Evolutionary conservation across 1,140 invertebrate genomes (phyloP).

Genomic region (Samia ricini): DNA sequence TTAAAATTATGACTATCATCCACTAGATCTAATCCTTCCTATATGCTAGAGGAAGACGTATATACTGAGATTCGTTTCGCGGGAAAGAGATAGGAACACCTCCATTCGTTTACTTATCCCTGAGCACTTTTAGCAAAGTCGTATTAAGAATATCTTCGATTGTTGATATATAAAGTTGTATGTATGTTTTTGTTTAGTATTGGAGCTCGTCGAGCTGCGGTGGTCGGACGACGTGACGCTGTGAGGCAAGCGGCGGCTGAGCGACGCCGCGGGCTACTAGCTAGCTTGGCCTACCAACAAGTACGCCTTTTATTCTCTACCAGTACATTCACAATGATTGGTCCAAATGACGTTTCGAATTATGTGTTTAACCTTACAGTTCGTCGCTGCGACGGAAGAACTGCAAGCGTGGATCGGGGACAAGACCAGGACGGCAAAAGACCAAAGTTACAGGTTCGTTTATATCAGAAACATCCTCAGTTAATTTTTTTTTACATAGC

Average conservation of each 20-base stretch:
- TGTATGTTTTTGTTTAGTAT: constrained; percentile 78
- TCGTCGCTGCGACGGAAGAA: constrained; percentile 93
- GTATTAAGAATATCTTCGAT: too few relatives aligned
- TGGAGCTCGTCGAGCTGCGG: constrained; percentile 85
- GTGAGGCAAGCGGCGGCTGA: constrained; percentile 87
- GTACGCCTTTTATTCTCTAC: constrained; percentile 30
- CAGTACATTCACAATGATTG: too few relatives aligned
- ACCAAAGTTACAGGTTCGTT: constrained; percentile 88
- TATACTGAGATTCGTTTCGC: too few relatives aligned
- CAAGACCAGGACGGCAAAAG: constrained; percentile 93
- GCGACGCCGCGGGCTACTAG: constrained; percentile 84
- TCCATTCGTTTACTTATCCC: too few relatives aligned
- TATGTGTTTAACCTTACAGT: constrained; percentile 76
- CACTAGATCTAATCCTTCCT: too few relatives aligned
- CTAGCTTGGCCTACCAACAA: constrained; percentile 79
- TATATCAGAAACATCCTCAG: too few relatives aligned
- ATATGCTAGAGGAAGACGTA: too few relatives aligned
- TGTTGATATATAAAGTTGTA: background rate
- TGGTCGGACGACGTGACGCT: constrained; percentile 83
- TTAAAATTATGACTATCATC: too few relatives aligned
- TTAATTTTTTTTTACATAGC: too few relatives aligned
- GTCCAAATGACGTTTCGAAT: too few relatives aligned
- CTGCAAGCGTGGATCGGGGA: constrained; percentile 93
- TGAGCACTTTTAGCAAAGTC: too few relatives aligned
- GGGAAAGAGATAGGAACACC: too few relatives aligned